Base-by-base conservation (phyloP, 1,140 invertebrate genomes). In the Apis florea region DNA sequence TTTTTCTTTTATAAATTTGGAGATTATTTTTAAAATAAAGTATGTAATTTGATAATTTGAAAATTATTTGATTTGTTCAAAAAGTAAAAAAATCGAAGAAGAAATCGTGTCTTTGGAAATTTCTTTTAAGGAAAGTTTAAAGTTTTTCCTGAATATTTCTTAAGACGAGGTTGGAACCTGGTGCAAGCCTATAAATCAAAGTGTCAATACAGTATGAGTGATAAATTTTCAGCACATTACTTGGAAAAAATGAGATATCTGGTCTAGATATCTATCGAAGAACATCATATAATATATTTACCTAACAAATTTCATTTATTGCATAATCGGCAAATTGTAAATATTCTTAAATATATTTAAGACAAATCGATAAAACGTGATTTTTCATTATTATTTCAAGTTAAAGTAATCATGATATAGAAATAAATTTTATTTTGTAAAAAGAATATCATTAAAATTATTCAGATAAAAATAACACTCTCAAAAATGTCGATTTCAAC, bases 111-210 rank as follows among this genome's bases (percentile, higher is more conserved):
- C 31, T 40, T 40, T 40, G 31, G 31, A 40, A 40, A 40, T 40
- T 4, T n/a, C n/a, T n/a, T 40, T 40, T 40, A 40, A 40, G 31
- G 6, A 40, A 40, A 40, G 6, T 40, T 40, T 40, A 40, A 40
- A 40, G 31, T 40, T 6, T 40, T 40, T 40, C 31, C 5, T 40
- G 31, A 5, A 40, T 40, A 61, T 26, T 24, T 24, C n/a, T 9
- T 13, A 0, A 26, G 8, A 26, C 59, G 24, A 61, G n/a, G 59
- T 61, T 61, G 21, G 15, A 61, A 17, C 12, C 24, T 61, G n/a
- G n/a, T 61, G 59, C 56, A 58, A 58, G 56, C 26, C 15, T 24
- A 26, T 61, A 61, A 61, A 61, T 61, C 59, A 61, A 61, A 61
- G 24, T 61, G 59, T 61, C 59, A 61, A 61, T 61, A 61, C 8